Evolutionary conservation across 2,888 invertebrate species (phyloP).

Genomic region (Panopea generosa): DNA sequence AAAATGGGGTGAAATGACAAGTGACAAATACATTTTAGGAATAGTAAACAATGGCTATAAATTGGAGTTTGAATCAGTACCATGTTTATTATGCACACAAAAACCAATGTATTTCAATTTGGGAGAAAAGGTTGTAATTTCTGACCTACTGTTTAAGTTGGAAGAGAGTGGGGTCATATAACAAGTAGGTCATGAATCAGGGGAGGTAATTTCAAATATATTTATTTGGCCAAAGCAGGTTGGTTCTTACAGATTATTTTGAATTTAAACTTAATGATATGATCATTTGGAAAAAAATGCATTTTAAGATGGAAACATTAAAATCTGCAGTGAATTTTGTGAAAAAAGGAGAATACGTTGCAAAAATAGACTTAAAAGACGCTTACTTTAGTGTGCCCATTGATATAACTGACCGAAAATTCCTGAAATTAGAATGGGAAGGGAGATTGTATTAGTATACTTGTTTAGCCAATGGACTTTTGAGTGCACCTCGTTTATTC

Average conservation of each 20-base stretch:
- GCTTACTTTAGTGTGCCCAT: conserved; percentile 37
- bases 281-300: conserved; percentile 39
- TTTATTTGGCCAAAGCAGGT: conserved; percentile 16
- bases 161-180: conserved; percentile 7
- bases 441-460: conserved; percentile 37
- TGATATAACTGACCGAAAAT: conserved; percentile 24
- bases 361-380: conserved; percentile 47
- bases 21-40: conserved; percentile 19
- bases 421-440: conserved; percentile 52
- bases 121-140: background rate
- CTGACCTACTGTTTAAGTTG: conserved; percentile 3
- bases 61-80: conserved; percentile 5
- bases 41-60: conserved; percentile 10
- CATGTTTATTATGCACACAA: background rate
- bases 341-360: conserved; percentile 34
- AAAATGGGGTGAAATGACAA: conserved; percentile 5
- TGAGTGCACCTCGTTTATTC: conserved; percentile 50
- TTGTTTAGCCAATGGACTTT: conserved; percentile 52
- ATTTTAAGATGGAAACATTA: conserved; percentile 59
- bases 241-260: conserved; percentile 32
- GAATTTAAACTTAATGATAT: conserved; percentile 42
- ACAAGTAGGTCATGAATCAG: background rate
- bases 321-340: conserved; percentile 33
- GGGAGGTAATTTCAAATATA: conserved; percentile 22
- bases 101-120: background rate